These are phyloP conservation scores for Rhinogobio ventralis DNA, from an alignment of 2,797 vertebrate genomes.

Conservation along the genomic window DNA sequence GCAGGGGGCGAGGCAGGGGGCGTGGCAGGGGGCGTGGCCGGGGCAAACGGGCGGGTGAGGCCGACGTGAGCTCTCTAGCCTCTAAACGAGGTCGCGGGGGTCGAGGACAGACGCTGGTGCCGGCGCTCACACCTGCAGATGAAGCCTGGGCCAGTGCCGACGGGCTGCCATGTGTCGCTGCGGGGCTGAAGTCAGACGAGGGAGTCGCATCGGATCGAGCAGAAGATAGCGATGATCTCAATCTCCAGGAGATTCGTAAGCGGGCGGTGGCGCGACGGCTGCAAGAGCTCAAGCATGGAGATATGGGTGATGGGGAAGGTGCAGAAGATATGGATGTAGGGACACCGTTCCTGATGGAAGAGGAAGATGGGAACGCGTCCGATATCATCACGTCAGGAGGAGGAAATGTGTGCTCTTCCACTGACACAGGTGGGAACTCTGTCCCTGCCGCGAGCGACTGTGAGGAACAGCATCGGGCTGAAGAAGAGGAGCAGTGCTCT, in stretches of 20 bases:
- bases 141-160: constrained; percentile 79
- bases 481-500: constrained; percentile 19
- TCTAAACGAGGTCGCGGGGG: constrained; percentile 73
- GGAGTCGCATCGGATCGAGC: constrained; percentile 72
- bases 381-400: constrained; percentile 31
- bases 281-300: constrained; percentile 64
- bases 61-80: constrained; percentile 64
- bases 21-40: constrained; percentile 31
- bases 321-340: neutral
- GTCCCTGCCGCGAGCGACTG: constrained; percentile 42
- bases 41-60: constrained; percentile 48
- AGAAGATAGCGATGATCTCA: constrained; percentile 88
- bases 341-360: constrained; percentile 45
- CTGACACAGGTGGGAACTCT: no score
- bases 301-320: neutral
- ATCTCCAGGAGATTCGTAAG: constrained; percentile 79
- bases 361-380: constrained; percentile 48
- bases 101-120: constrained; percentile 72
- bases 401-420: neutral
- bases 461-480: constrained; percentile 62
- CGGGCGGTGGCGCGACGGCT: constrained; percentile 71
- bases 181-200: constrained; percentile 58
- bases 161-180: constrained; percentile 68
- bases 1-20: constrained; percentile 66
- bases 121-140: constrained; percentile 81